Base-by-base conservation (phyloP, 2,113 vertebrate genomes). In the Halichoerus grypus region DNA sequence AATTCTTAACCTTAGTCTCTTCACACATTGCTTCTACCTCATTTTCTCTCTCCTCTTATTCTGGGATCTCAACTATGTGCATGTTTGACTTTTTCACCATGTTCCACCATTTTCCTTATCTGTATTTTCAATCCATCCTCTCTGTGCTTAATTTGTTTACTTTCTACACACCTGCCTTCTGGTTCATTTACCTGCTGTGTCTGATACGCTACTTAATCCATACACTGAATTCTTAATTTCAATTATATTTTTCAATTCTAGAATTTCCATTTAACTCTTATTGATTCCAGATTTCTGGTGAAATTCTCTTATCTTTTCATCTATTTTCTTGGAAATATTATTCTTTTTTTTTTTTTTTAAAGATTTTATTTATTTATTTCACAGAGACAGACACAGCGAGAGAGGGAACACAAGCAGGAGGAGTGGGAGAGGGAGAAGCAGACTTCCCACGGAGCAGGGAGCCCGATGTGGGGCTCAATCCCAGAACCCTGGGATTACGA, bases 211-310 rank as follows among this genome's bases (percentile, higher is more conserved):
- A 69, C 55, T 59, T 53, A 90, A 61, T 10, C 39, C 53, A 90
- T 28, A 31, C 14, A 51, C 18, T n/a, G 11, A 89, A 33, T 51
- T n/a, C 42, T 67, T 71, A 24, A n/a, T 83, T 69, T 59, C 46
- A 65, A 19, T 72, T 53, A n/a, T 18, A 69, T 69, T 59, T 93
- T 88, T 51, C 57, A 92, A 39, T 51, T 77, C 51, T 39, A 69
- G 33, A 83, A 88, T 88, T 69, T 61, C 57, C 57, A 93, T 51
- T 84, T 79, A 95, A 83, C 51, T 24, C 31, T 59, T 79, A 79
- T 1, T 55, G 77, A 83, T 69, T 79, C 69, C 18, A 77, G 21
- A 77, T 61, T 92, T 95, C 61, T 95, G 16, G n/a, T 89, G n/a
- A 84, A 42, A 83, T 88, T 85, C 19, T 46, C 28, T 33, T 33